Conservation (phyloP, 2,888 invertebrate species). For the Incurvaria masculella region DNA sequence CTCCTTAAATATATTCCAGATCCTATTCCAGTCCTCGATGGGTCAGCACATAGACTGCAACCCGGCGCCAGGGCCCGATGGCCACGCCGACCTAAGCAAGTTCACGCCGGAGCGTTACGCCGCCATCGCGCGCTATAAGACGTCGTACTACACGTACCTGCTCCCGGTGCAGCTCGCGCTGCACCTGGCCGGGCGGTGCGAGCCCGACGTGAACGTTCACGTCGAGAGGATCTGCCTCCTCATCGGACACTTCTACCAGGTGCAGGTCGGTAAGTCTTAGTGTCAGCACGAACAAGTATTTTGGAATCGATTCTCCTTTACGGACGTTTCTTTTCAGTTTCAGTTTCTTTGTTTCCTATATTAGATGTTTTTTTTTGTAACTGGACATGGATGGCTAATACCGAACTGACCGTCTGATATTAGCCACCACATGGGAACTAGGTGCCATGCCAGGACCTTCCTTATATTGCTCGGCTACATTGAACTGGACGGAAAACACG, state of each 20-base stretch:
- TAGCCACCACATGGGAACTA: too few relatives aligned
- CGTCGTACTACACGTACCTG: constrained; percentile 85
- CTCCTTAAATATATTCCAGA: too few relatives aligned
- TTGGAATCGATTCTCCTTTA: too few relatives aligned
- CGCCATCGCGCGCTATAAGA: constrained; percentile 84
- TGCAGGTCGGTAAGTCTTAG: constrained; percentile 73
- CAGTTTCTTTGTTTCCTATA: too few relatives aligned
- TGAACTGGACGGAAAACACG: too few relatives aligned
- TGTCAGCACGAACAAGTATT: too few relatives aligned
- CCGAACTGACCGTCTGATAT: too few relatives aligned
- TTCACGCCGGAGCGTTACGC: constrained; percentile 81
- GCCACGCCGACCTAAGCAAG: constrained; percentile 32
- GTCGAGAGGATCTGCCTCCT: constrained; percentile 77
- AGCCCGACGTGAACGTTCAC: constrained; percentile 66
- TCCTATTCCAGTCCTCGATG: constrained; percentile 61
- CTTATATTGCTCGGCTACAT: too few relatives aligned
- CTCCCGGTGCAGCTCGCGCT: constrained; percentile 83
- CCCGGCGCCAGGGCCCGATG: constrained; percentile 52
- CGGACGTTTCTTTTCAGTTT: too few relatives aligned
- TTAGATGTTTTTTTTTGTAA: too few relatives aligned
- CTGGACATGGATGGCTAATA: too few relatives aligned
- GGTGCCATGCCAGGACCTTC: too few relatives aligned
- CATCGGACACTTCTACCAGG: constrained; percentile 91
- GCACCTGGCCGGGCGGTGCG: constrained; percentile 68
- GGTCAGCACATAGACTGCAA: constrained; percentile 80